Evolutionary conservation across 2,797 vertebrate genomes (phyloP), one percentile per base, ranked within the genome.

Genomic region (Cyprinella venusta): DNA sequence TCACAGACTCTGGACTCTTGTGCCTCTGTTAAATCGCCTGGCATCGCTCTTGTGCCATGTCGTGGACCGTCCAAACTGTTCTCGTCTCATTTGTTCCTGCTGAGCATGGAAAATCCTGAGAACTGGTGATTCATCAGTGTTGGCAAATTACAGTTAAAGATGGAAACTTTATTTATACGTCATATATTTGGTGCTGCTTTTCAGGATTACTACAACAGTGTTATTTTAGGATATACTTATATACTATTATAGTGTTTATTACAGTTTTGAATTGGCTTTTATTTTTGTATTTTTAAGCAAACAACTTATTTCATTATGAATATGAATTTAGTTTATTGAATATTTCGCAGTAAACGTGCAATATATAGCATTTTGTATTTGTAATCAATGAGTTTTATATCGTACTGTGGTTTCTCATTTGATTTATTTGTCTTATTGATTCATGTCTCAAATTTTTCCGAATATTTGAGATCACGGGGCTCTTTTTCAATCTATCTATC

Each of bases 51-150:
- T 45, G 7, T 71, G 26, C 12, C 52, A 48, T 61, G n/a, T 64
- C 30, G 2, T 63, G 12, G 38, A 61, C 8, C 40, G 13, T 65
- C 68, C 38, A 50, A 72, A 72, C 68, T 50, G 40, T 8, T 70
- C 15, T 68, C 13, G 48, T 48, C 38, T 26, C 0, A 12, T 42
- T 64, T 75, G 65, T 65, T 75, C 36, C 59, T 6, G 30, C 9
- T 0, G 15, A 36, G 30, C 36, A 16, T 76, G 24, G 38, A 82
- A 75, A 82, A 21, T 50, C 30, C 30, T 19, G n/a, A 36, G 80
- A 76, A 68, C 9, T 26, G 48, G 36, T 76, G 81, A 82, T 76
- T 82, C 81, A 76, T 63, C 50, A 56, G 24, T 81, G 48, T 65
- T 81, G 45, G 45, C 8, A 54, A 3, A 52, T 52, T 75, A 52